A percentile compares a stretch with the other conserved stretches of the same genome.
These are phyloP conservation scores for Chionodraco myersi DNA, from an alignment of 2,113 vertebrate species.

Conservation along the genomic window DNA sequence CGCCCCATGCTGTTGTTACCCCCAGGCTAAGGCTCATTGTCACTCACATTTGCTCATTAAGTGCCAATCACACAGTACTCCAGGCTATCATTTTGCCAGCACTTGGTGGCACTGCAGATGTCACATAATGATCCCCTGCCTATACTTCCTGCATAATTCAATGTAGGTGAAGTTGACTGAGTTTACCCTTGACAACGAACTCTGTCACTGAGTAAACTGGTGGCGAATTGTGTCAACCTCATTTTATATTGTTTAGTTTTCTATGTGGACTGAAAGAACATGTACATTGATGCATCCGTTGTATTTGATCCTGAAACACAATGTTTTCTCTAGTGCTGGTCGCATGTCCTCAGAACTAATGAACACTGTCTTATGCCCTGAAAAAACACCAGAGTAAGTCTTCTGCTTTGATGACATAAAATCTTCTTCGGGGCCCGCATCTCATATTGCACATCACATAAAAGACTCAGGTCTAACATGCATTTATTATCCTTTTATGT, in stretches of 20 bases:
- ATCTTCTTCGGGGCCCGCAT: slow-evolving; percentile 20
- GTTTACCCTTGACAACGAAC: slow-evolving; percentile 72
- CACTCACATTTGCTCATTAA: slow-evolving; percentile 83
- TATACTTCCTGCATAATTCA: slow-evolving; percentile 68
- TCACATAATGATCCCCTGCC: slow-evolving; percentile 71
- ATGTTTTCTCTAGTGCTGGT: not conserved
- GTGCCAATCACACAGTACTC: slow-evolving; percentile 80
- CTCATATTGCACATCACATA: slow-evolving; percentile 26
- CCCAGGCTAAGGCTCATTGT: slow-evolving; percentile 78
- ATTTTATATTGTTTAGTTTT: not conserved
- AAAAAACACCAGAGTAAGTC: slow-evolving; percentile 36
- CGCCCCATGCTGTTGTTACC: slow-evolving; percentile 69
- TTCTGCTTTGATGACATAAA: slow-evolving; percentile 48
- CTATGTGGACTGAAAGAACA: not conserved
- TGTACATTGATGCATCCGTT: not conserved
- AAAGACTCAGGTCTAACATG: slow-evolving; percentile 46
- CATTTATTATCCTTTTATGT: slow-evolving; percentile 37
- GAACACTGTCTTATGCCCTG: not conserved
- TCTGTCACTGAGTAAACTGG: slow-evolving; percentile 41
- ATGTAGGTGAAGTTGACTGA: slow-evolving; percentile 65
- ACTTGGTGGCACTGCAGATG: slow-evolving; percentile 76
- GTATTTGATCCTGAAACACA: slow-evolving; percentile 21
- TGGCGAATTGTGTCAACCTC: slow-evolving; percentile 18
- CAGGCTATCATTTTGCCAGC: slow-evolving; percentile 76
- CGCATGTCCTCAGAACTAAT: slow-evolving; percentile 30